Evolutionary conservation across 2,888 invertebrate species (phyloP).

Genomic region (Epinotia nisella): DNA sequence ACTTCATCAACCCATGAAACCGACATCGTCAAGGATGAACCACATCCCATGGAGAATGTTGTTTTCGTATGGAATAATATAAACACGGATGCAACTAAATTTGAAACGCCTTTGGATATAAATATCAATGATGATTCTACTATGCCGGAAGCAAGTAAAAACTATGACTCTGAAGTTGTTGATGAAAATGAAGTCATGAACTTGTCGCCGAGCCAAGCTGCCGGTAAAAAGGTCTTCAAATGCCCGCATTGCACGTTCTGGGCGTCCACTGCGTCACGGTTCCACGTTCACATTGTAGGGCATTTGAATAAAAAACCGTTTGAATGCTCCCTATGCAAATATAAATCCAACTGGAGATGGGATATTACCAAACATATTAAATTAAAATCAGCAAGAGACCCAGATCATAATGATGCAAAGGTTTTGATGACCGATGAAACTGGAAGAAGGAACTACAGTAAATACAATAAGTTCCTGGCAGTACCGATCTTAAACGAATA

Average conservation of each 20-base stretch:
- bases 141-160: slow-evolving; percentile 67
- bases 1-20: slow-evolving; percentile 63
- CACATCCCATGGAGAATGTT: slow-evolving; percentile 92
- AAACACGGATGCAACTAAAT: slow-evolving; percentile 71
- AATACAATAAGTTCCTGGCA: slow-evolving; percentile 94
- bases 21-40: slow-evolving; percentile 67
- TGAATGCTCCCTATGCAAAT: slow-evolving; percentile 96
- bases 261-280: slow-evolving; percentile 96
- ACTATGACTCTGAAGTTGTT: slow-evolving; percentile 69
- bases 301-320: slow-evolving; percentile 97
- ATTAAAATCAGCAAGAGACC: slow-evolving; percentile 93
- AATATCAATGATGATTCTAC: slow-evolving; percentile 79
- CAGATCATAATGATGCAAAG: slow-evolving; percentile 91
- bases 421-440: slow-evolving; percentile 96
- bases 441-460: slow-evolving; percentile 95
- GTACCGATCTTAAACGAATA: slow-evolving; percentile 86
- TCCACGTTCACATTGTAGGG: slow-evolving; percentile 97
- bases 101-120: slow-evolving; percentile 74
- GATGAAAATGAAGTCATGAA: slow-evolving; percentile 85
- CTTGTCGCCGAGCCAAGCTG: slow-evolving; percentile 86
- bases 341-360: slow-evolving; percentile 98
- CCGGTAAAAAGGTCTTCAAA: slow-evolving; percentile 93
- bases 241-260: slow-evolving; percentile 97
- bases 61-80: slow-evolving; percentile 93
- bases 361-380: slow-evolving; percentile 98